Evolutionary conservation across 1,140 invertebrate species (phyloP).

Genomic region (Drosophila pseudoobscura): DNA sequence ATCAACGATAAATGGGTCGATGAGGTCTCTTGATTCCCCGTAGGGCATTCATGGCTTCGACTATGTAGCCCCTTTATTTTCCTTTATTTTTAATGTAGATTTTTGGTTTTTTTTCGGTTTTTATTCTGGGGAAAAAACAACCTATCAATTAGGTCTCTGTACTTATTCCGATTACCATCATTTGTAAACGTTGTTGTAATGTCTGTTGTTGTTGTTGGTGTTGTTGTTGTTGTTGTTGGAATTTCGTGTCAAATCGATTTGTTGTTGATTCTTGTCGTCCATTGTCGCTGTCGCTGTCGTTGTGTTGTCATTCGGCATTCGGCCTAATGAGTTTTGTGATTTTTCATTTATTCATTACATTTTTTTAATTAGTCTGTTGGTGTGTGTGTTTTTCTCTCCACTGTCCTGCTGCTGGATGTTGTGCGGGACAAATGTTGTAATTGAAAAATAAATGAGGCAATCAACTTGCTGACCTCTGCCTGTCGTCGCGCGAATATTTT

Average conservation of each 20-base stretch:
- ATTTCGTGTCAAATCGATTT: conserved; percentile 37
- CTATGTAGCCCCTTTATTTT: not conserved
- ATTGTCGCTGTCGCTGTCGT: conserved; percentile 34
- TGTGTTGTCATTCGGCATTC: conserved; percentile 61
- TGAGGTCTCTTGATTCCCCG: too few species aligned
- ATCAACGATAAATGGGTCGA: too few species aligned
- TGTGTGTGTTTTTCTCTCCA: conserved; percentile 12
- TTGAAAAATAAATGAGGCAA: conserved; percentile 82
- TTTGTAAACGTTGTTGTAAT: conserved; percentile 14
- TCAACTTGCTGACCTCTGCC: conserved; percentile 80
- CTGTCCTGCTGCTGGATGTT: conserved; percentile 18
- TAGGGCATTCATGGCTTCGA: too few species aligned
- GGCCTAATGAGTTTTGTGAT: conserved; percentile 78
- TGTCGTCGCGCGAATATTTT: conserved; percentile 69
- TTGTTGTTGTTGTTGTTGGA: conserved; percentile 31
- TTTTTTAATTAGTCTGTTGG: conserved; percentile 78
- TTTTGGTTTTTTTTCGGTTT: conserved; percentile 7
- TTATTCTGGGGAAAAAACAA: conserved; percentile 16
- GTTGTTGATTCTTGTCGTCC: conserved; percentile 19
- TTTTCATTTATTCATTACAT: conserved; percentile 76
- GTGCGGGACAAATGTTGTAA: conserved; percentile 73
- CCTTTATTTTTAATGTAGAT: too few species aligned
- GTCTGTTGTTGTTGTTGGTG: conserved; percentile 25
- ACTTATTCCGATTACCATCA: conserved; percentile 39
- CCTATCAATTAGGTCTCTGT: conserved; percentile 57